A percentile compares a stretch with the other conserved stretches of the same genome.
Evolutionary conservation across 2,797 vertebrate genomes (phyloP).

Genomic region (Sylvilagus floridanus): DNA sequence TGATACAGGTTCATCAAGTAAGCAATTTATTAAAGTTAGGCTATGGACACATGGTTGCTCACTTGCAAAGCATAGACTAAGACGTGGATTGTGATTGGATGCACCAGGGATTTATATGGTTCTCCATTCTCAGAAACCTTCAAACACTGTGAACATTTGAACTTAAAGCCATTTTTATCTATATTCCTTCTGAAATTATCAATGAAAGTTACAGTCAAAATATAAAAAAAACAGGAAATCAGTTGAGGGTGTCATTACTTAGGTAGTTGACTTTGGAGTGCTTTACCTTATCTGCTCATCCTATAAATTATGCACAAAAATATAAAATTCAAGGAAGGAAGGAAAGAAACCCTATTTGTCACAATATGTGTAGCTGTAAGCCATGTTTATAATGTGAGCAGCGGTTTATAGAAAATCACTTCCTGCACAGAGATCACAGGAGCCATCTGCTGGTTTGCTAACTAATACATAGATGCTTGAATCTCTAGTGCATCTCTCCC

Average conservation of each 20-base stretch:
- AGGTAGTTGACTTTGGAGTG: background rate
- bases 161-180: background rate
- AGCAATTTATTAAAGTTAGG: background rate
- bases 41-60: too few species aligned
- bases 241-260: background rate
- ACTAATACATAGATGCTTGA: background rate
- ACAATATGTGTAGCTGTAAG: fast-evolving
- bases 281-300: background rate
- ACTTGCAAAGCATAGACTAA: background rate
- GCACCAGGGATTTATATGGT: background rate
- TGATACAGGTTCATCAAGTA: background rate
- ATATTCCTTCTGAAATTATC: background rate
- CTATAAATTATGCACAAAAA: background rate
- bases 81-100: background rate
- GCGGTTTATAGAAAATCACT: background rate
- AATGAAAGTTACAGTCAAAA: background rate
- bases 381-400: background rate
- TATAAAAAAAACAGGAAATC: background rate
- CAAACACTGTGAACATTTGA: background rate
- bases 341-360: background rate
- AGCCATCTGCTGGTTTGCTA: background rate
- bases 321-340: background rate
- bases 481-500: background rate
- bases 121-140: background rate
- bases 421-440: background rate